Conservation (phyloP, 35 echinoderm and acorn worm genomes). For the Lytechinus pictus region DNA sequence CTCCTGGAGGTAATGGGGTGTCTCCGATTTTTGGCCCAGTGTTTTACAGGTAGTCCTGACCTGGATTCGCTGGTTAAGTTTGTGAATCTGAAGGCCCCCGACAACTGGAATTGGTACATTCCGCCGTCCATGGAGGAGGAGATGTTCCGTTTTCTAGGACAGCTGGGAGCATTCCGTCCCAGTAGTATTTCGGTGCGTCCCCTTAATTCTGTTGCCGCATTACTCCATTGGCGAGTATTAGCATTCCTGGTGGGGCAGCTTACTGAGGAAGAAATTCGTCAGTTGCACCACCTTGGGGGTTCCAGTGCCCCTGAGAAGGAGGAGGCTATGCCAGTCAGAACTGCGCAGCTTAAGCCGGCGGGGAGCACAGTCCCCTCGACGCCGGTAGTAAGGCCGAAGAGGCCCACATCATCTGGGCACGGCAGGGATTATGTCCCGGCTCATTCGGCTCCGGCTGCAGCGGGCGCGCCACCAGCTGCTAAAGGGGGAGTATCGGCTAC, state of each 20-base stretch:
- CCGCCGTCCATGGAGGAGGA: neutral
- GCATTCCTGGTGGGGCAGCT: neutral
- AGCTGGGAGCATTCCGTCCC: neutral
- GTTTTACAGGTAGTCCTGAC: neutral
- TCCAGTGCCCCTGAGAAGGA: too few species aligned
- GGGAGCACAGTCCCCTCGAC: too few species aligned
- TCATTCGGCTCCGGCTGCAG: too few species aligned
- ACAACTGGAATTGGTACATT: neutral
- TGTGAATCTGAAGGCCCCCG: neutral
- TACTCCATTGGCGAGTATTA: constrained; percentile 9
- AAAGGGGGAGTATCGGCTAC: too few species aligned
- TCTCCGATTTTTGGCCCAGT: neutral
- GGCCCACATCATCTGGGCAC: too few species aligned
- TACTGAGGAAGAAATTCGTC: neutral
- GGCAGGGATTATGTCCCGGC: too few species aligned
- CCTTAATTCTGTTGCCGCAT: neutral
- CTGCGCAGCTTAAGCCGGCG: too few species aligned
- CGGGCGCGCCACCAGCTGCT: too few species aligned
- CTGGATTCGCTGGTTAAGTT: neutral
- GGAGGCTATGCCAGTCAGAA: too few species aligned
- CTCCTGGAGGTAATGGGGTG: neutral
- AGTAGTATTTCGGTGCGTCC: neutral
- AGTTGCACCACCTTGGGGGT: neutral
- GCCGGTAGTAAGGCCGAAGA: too few species aligned
- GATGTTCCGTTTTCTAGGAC: neutral